Evolutionary conservation across 1,140 invertebrate species (phyloP).

Genomic region (Diuraphis noxia): DNA sequence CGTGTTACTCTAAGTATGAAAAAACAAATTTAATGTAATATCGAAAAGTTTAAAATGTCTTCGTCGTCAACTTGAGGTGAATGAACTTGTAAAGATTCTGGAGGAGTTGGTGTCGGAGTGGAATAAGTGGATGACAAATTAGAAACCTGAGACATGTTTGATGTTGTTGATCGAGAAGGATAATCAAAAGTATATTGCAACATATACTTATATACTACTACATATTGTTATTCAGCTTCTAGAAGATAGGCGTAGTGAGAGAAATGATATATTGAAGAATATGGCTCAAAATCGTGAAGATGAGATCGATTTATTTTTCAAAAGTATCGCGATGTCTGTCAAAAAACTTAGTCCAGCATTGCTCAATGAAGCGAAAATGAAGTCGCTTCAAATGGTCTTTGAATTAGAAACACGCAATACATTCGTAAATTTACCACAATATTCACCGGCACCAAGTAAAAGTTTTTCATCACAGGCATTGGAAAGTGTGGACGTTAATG

Average conservation of each 20-base stretch:
- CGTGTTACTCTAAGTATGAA: too few relatives aligned
- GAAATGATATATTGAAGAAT: neutral
- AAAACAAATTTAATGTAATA: too few relatives aligned
- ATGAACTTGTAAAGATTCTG: too few relatives aligned
- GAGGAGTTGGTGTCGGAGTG: too few relatives aligned
- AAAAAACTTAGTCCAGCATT: conserved; percentile 18
- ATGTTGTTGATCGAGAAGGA: too few relatives aligned
- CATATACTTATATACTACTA: too few relatives aligned
- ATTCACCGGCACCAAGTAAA: neutral
- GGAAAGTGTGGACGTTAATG: neutral
- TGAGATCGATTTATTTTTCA: conserved; percentile 47
- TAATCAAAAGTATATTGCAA: too few relatives aligned
- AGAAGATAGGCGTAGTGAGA: neutral
- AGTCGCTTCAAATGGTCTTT: neutral
- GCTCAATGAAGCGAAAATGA: conserved; percentile 23
- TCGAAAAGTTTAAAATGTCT: too few relatives aligned
- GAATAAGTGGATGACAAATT: too few relatives aligned
- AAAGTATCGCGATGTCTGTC: conserved; percentile 38
- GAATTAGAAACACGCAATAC: conserved; percentile 4
- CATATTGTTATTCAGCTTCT: neutral
- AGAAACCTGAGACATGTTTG: too few relatives aligned
- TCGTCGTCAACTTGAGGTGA: too few relatives aligned
- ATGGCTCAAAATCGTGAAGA: conserved; percentile 7
- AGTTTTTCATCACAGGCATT: neutral
- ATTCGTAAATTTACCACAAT: too few relatives aligned